These are phyloP conservation scores for Tipula confusa DNA, from an alignment of 2,888 invertebrate genomes.

Conservation along the genomic window DNA sequence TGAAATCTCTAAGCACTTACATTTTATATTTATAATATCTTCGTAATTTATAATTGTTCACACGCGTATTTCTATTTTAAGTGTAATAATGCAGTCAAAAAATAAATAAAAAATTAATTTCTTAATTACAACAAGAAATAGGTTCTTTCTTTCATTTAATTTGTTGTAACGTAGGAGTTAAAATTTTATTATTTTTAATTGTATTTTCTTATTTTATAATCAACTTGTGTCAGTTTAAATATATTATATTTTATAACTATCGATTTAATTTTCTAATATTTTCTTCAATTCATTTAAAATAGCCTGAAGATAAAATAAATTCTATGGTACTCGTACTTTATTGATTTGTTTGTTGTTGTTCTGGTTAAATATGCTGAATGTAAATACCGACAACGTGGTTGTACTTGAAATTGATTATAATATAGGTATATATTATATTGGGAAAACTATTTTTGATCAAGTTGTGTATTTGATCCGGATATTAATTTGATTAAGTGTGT, in stretches of 20 bases:
- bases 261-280: background rate
- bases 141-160: background rate
- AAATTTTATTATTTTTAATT: background rate
- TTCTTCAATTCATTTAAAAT: background rate
- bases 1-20: background rate
- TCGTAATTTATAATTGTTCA: background rate
- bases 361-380: too few species aligned
- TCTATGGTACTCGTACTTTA: background rate
- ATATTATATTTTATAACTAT: background rate
- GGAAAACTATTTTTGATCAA: too few species aligned
- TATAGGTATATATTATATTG: too few species aligned
- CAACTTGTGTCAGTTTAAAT: background rate
- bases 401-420: too few species aligned
- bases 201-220: background rate
- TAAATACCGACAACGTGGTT: too few species aligned
- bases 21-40: background rate
- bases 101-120: background rate
- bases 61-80: background rate
- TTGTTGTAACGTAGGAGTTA: background rate
- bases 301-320: background rate
- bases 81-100: background rate
- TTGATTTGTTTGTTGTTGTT: background rate
- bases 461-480: too few species aligned
- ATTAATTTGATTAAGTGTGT: too few species aligned
- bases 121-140: background rate